phyloP scores from a whole-genome alignment of 2,113 vertebrate species.

The Passer montanus region DNA sequence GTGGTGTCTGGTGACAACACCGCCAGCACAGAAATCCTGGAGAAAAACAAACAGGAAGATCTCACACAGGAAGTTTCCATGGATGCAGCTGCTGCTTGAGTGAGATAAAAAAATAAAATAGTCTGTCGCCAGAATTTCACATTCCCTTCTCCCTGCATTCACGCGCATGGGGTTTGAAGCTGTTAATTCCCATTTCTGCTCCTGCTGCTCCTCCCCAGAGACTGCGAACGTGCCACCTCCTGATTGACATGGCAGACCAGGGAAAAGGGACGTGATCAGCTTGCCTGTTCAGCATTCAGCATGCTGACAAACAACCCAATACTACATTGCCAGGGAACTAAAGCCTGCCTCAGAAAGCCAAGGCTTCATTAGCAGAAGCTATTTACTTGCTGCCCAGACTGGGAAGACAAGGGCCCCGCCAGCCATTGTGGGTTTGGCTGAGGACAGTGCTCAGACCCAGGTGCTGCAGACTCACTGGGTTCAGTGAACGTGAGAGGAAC shows the following conservation, averaged over 20 bases:
- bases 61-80: not conserved
- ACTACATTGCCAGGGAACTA: not conserved
- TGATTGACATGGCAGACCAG: not conserved
- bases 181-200: not conserved
- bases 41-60: not conserved
- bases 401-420: not conserved
- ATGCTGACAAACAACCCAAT: not conserved
- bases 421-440: accelerated
- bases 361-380: not conserved
- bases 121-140: not conserved
- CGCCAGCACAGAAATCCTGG: not conserved
- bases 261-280: not conserved
- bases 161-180: accelerated
- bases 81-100: not conserved
- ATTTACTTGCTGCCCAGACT: not conserved
- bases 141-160: not conserved
- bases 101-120: not conserved
- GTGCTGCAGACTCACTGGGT: accelerated
- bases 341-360: not conserved
- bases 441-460: accelerated
- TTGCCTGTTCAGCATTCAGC: not conserved
- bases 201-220: not conserved
- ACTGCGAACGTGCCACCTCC: not conserved
- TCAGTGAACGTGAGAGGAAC: not conserved
- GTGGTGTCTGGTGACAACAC: not conserved